Conservation (phyloP, 2,888 invertebrate genomes). For the Callinectes sapidus region DNA sequence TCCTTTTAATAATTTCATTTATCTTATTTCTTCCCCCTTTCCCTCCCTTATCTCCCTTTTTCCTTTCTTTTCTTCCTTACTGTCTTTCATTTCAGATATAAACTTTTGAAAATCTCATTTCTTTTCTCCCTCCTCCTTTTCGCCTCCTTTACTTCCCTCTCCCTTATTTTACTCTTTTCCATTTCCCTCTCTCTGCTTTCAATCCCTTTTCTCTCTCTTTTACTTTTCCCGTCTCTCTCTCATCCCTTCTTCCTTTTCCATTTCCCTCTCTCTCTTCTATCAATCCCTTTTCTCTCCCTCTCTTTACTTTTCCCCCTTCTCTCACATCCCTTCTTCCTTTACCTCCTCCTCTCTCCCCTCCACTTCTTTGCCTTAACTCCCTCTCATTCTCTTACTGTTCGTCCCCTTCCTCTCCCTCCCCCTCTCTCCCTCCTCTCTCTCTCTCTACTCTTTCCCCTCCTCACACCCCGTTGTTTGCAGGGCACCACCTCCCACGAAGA, state of each 20-base stretch:
- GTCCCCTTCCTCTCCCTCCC: not conserved
- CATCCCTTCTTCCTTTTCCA: no score
- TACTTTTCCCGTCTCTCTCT: no score
- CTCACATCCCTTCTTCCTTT: not conserved
- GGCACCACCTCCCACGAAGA: constrained; percentile 15
- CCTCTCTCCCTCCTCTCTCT: not conserved
- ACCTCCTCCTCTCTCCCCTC: not conserved
- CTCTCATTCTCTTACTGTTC: not conserved
- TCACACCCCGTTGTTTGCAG: not conserved
- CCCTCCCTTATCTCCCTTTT: no score
- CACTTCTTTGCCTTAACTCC: not conserved
- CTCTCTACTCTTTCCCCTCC: not conserved
- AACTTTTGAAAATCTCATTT: no score
- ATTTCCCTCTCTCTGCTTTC: not conserved
- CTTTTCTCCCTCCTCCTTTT: no score
- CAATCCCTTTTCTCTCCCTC: no score
- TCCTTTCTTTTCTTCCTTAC: no score
- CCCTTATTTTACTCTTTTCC: not conserved
- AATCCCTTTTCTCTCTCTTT: no score
- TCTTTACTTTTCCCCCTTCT: not conserved
- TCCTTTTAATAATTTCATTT: not conserved
- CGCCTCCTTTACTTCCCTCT: no score
- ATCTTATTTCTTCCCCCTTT: not conserved
- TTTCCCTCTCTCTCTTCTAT: no score
- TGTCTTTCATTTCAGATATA: no score